Base-by-base conservation (phyloP, 2,888 invertebrate genomes). In the Tolmerus cingulatus region DNA sequence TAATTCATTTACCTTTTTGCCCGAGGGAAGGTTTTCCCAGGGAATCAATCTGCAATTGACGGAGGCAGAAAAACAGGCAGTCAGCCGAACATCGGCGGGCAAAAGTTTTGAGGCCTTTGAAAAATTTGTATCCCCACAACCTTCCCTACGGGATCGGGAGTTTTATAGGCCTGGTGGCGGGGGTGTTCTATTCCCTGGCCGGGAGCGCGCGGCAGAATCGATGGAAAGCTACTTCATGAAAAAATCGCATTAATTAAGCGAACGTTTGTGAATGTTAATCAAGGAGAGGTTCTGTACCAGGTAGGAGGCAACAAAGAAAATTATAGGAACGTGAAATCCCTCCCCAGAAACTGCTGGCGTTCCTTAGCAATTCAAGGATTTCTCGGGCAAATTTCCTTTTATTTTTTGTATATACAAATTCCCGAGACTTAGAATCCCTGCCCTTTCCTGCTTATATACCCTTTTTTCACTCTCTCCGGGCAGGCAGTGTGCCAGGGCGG, bases 251-350 rank as follows among this genome's bases (percentile, higher is more conserved):
- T 79, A 79, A 79, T 79, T 79, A 79, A 79, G 79, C 51, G 51
- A 79, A 79, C 79, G 51, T 79, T 79, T 79, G 79, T 79, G 79
- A 51, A 79, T 79, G 79, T 46, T 79, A 79, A 79, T 79, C 79
- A 79, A 46, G 79, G 40, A 40, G 78, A 43, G 23, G 40, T 16
- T 78, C 43, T 78, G 23, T 23, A 23, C 78, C 78, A 37, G 23
- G 79, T 37, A 78, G 78, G 43, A 43, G 78, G 34, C 12, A 79
- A 79, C 30, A 79, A 51, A 46, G 51, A 34, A 79, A 79, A 46
- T 79, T 51, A 51, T 79, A 79, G 79, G 79, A 27, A 79, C 79
- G 40, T 51, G 51, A 27, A 79, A 79, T 79, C 51, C 66, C 66
- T 66, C 66, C 43, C 37, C 37, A 34, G 78, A 46, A 78, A 46